phyloP scores from a whole-genome alignment of 2,888 invertebrate genomes.

The Trileptium ribeirensis region DNA sequence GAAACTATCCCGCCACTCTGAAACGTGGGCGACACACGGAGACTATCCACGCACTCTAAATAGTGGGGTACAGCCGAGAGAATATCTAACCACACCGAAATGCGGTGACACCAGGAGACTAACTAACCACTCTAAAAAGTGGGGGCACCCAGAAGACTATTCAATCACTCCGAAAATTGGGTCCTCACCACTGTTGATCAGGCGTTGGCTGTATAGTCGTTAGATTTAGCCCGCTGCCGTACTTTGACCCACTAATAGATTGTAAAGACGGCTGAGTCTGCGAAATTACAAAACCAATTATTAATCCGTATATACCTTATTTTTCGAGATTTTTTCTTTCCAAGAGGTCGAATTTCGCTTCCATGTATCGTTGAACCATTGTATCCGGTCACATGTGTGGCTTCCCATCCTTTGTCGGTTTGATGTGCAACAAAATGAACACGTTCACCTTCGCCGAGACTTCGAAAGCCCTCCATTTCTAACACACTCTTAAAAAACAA shows the following conservation, averaged over 20 bases:
- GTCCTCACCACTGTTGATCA: not conserved
- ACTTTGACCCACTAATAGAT: too few relatives aligned
- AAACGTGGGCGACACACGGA: too few relatives aligned
- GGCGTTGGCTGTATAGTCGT: not conserved
- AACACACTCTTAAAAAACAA: conserved; percentile 69
- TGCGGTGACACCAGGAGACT: too few relatives aligned
- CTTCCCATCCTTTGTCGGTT: conserved; percentile 77
- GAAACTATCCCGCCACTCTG: too few relatives aligned
- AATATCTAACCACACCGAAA: too few relatives aligned
- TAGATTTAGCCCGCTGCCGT: too few relatives aligned
- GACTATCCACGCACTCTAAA: too few relatives aligned
- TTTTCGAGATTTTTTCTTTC: conserved; percentile 74
- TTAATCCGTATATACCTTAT: conserved; percentile 62
- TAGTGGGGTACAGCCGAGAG: too few relatives aligned
- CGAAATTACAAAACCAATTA: conserved; percentile 8
- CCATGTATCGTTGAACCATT: conserved; percentile 71
- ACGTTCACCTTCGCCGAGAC: conserved; percentile 76
- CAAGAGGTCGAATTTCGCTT: conserved; percentile 69
- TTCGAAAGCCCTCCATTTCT: conserved; percentile 79
- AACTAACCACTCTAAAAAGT: too few relatives aligned
- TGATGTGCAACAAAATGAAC: conserved; percentile 78
- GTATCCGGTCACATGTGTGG: conserved; percentile 73
- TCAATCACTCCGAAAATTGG: not conserved
- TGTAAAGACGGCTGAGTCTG: not conserved
- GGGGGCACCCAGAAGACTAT: too few relatives aligned